Percentiles rank a stretch among this genome's conserved stretches.
Evolutionary conservation across 2,888 invertebrate genomes (phyloP).

Genomic region (Diaprepes abbreviatus): DNA sequence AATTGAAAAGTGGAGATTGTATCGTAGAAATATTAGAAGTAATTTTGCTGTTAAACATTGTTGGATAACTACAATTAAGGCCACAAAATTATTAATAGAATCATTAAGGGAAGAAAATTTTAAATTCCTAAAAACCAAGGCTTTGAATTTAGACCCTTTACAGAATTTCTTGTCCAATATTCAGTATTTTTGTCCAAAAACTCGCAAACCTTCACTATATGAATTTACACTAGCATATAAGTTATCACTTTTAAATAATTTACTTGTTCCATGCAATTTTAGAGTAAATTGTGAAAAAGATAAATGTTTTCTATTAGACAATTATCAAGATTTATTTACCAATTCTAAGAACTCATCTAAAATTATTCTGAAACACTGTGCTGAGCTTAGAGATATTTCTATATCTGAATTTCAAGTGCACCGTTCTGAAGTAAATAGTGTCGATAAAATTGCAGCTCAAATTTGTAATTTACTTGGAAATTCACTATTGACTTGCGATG

Average conservation of each 20-base stretch:
- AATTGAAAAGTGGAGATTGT: neutral
- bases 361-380: too few relatives aligned
- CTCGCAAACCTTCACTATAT: neutral
- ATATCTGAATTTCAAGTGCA: too few relatives aligned
- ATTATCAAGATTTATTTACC: neutral
- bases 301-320: neutral
- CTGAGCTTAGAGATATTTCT: too few relatives aligned
- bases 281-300: neutral
- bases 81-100: neutral
- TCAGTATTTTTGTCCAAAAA: neutral
- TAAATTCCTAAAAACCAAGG: neutral
- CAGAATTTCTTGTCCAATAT: neutral
- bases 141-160: neutral
- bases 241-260: constrained; percentile 1
- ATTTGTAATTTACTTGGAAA: too few relatives aligned
- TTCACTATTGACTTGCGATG: too few relatives aligned
- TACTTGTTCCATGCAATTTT: neutral
- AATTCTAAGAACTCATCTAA: too few relatives aligned
- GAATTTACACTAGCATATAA: neutral
- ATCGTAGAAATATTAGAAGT: neutral
- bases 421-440: too few relatives aligned
- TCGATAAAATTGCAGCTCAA: too few relatives aligned
- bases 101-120: neutral
- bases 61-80: constrained; percentile 3
- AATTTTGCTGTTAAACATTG: neutral